These are phyloP conservation scores for Ochropleura plecta DNA, from an alignment of 2,888 invertebrate species.

Conservation along the genomic window DNA sequence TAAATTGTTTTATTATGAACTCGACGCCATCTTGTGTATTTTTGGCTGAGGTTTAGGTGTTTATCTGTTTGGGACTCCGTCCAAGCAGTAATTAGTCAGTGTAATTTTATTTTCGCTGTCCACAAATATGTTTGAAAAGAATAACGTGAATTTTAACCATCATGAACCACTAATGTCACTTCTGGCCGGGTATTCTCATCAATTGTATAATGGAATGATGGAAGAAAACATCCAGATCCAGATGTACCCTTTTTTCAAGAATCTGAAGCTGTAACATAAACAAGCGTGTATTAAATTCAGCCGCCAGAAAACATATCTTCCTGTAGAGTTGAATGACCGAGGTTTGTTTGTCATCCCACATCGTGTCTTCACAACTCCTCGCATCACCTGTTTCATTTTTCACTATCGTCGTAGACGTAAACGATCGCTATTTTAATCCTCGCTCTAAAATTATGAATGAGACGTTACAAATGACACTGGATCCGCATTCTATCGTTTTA, in stretches of 20 bases:
- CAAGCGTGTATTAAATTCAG: slow-evolving; percentile 66
- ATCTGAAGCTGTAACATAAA: slow-evolving; percentile 63
- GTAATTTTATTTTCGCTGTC: slow-evolving; percentile 83
- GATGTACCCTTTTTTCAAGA: slow-evolving; percentile 50
- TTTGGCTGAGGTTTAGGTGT: slow-evolving; percentile 90
- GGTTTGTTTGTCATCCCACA: slow-evolving; percentile 82
- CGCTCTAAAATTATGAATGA: slow-evolving; percentile 84
- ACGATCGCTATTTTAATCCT: slow-evolving; percentile 81
- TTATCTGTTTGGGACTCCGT: slow-evolving; percentile 89
- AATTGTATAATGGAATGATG: slow-evolving; percentile 38
- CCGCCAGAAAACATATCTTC: slow-evolving; percentile 70
- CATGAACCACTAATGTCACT: slow-evolving; percentile 44
- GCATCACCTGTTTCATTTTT: slow-evolving; percentile 87
- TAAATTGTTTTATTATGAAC: slow-evolving; percentile 91
- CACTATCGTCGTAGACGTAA: slow-evolving; percentile 79
- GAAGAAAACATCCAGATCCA: slow-evolving; percentile 45
- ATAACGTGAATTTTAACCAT: slow-evolving; percentile 62
- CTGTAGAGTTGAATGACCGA: slow-evolving; percentile 80
- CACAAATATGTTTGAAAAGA: slow-evolving; percentile 71
- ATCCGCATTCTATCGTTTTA: slow-evolving; percentile 71
- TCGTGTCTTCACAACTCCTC: slow-evolving; percentile 75
- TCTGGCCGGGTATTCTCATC: slow-evolving; percentile 30
- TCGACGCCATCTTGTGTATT: slow-evolving; percentile 90
- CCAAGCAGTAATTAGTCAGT: slow-evolving; percentile 89
- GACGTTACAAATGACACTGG: slow-evolving; percentile 73